Base-by-base conservation (phyloP, 2,113 vertebrate genomes). In the Onychostoma macrolepis region DNA sequence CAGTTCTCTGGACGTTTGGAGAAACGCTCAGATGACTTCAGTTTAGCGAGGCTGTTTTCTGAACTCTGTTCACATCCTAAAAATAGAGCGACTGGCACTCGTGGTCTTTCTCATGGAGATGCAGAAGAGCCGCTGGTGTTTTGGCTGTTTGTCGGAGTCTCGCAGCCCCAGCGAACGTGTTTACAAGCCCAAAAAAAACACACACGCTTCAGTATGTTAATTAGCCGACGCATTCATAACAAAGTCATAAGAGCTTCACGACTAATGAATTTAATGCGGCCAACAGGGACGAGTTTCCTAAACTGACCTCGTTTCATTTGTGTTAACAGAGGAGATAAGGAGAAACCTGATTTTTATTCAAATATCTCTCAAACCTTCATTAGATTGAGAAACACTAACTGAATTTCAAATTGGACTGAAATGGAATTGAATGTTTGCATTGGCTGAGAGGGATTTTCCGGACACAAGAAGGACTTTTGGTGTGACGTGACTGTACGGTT, bases 1-100 rank as follows among this genome's bases (percentile, higher is more conserved):
- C 15, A 8, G 15, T 48, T 45, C 33, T 71, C 17, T 38, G 33
- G 7, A 9, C 6, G 65, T 69, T 33, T 69, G 0, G 10, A 26
- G n/a, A 63, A 63, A 12, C n/a, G n/a, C 15, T 53, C 12, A 15
- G 45, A 69, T 30, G 41, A 61, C n/a, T 21, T 84, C 26, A 61
- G 56, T 56, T 45, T 81, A 30, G 41, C 9, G 38, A 36, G 26
- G 26, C 61, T 28, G 61, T 9, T 38, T 41, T 41, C 69, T 72
- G 19, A 38, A 82, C 56, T 58, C 56, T 1, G 56, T 24, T 58
- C 53, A 56, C 53, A 24, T 50, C 11, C 88, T 84, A 84, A 86
- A 80, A 89, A 89, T 67, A 86, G 71, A n/a, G 45, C n/a, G 8
- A 0, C 36, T 45, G n/a, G 33, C 71, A 69, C 30, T 67, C n/a